Evolutionary conservation across 2,113 vertebrate species (phyloP), one percentile per base, ranked within the genome.

Genomic region (Clarias macrocephalus): DNA sequence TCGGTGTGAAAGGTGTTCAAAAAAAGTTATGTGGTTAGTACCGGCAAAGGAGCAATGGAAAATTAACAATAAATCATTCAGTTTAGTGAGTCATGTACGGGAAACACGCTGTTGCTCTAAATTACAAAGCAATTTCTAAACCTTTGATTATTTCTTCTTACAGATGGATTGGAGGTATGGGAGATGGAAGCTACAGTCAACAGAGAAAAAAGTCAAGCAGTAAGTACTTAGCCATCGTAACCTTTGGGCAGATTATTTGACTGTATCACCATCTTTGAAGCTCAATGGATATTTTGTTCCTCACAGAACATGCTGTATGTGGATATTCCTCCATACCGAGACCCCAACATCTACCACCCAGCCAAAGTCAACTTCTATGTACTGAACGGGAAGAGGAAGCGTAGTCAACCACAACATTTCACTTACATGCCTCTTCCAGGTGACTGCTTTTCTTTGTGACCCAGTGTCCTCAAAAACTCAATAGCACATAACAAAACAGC

Each of bases 121-220:
- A 82, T 73, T 25, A 30, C 42, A 56, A 76, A 57, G 77, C 65
- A 12, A 28, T 82, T 54, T 62, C 8, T 15, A n/a, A 56, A 57
- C 1, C 25, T 3, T 60, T 59, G 59, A 25, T 87, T 4, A 33
- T 87, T 90, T 6, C 54, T 96, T 6, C 60, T 96, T 95, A 84
- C 90, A 99, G 98, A 97, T 92, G 98, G 97, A 13, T 95, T 96
- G 90, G 97, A 99, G 82, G 96, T 99, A 91, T 99, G 98, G 98
- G 97, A 99, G 91, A 95, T 96, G 89, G 98, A 99, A 65, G 97
- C 98, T 4, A 97, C 95, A 0, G 97, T 99, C 91, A 97, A 99
- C 93, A 96, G 97, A 93, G 96, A 98, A 88, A 99, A 99, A 93
- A 98, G 97, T 92, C 97, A 98, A 90, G 91, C 96, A 87, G 98